These are phyloP conservation scores for Apis florea DNA, from an alignment of 1,140 invertebrate species.

Conservation along the genomic window DNA sequence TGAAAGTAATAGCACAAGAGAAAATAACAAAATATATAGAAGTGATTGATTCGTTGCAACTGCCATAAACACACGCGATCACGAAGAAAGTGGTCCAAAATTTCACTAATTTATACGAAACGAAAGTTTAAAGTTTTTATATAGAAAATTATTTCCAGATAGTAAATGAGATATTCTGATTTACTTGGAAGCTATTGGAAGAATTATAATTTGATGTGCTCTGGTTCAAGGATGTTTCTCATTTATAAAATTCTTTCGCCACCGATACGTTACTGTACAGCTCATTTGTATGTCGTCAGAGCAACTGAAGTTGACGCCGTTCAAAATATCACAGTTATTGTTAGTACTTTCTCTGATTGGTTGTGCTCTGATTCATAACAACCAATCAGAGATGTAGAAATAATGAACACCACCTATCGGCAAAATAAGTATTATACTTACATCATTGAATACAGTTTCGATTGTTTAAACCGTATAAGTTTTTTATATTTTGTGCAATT, in stretches of 20 bases:
- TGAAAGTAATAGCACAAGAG: not conserved
- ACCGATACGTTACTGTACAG: conserved; percentile 45
- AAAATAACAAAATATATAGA: not conserved
- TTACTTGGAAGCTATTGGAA: conserved; percentile 37
- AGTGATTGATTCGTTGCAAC: not conserved
- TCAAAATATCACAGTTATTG: conserved; percentile 69
- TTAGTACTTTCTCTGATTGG: conserved; percentile 52
- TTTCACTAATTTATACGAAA: not conserved
- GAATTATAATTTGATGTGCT: conserved; percentile 17
- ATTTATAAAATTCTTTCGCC: conserved; percentile 50
- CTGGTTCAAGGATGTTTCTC: conserved; percentile 31
- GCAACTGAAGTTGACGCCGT: conserved; percentile 68
- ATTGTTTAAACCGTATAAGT: not conserved
- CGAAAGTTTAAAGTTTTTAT: not conserved
- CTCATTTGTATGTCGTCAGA: conserved; percentile 40
- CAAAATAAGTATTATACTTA: not conserved
- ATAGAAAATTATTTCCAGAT: not conserved
- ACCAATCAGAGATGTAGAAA: conserved; percentile 36
- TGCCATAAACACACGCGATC: conserved; percentile 20
- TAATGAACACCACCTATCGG: conserved; percentile 7
- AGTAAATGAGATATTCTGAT: not conserved
- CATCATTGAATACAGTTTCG: not conserved
- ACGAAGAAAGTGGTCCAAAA: conserved; percentile 21
- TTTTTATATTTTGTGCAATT: conserved; percentile 8
- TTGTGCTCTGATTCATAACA: not conserved